phyloP scores from a whole-genome alignment of 2,888 invertebrate genomes.

The Pristionchus fissidentatus region DNA sequence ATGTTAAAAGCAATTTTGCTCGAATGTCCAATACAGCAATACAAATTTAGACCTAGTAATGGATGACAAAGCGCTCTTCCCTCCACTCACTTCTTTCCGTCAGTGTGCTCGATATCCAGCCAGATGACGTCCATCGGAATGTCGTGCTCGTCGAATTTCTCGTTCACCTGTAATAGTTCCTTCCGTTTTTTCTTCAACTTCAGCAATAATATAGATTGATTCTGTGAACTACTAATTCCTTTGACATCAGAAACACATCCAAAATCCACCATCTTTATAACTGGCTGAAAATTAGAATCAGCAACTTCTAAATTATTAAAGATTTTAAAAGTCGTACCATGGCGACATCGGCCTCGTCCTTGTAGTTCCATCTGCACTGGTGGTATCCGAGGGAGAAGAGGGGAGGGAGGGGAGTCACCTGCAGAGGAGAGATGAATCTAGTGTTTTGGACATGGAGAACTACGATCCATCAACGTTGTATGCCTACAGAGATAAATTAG shows the following conservation, averaged over 20 bases:
- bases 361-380: slow-evolving; percentile 99
- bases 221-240: neutral
- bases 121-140: slow-evolving; percentile 95
- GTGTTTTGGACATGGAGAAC: neutral
- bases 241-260: too few relatives aligned
- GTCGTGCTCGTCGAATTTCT: slow-evolving; percentile 91
- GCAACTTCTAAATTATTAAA: neutral
- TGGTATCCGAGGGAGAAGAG: slow-evolving; percentile 93
- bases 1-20: too few relatives aligned
- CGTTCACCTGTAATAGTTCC: slow-evolving; percentile 80
- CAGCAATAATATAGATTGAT: too few relatives aligned
- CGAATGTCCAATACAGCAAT: too few relatives aligned
- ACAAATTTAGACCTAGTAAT: too few relatives aligned
- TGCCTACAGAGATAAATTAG: neutral
- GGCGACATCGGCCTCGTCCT: slow-evolving; percentile 93
- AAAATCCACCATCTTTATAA: neutral
- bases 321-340: slow-evolving; percentile 78
- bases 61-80: too few relatives aligned
- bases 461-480: neutral
- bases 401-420: slow-evolving; percentile 77
- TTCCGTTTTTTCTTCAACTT: neutral
- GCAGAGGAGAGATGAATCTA: slow-evolving; percentile 50
- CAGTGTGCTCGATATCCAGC: slow-evolving; percentile 99
- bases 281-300: neutral
- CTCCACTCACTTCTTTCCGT: slow-evolving; percentile 84